Evolutionary conservation across 2,888 invertebrate genomes (phyloP), one percentile per base, ranked within the genome.

Genomic region (Trimorus sp.): DNA sequence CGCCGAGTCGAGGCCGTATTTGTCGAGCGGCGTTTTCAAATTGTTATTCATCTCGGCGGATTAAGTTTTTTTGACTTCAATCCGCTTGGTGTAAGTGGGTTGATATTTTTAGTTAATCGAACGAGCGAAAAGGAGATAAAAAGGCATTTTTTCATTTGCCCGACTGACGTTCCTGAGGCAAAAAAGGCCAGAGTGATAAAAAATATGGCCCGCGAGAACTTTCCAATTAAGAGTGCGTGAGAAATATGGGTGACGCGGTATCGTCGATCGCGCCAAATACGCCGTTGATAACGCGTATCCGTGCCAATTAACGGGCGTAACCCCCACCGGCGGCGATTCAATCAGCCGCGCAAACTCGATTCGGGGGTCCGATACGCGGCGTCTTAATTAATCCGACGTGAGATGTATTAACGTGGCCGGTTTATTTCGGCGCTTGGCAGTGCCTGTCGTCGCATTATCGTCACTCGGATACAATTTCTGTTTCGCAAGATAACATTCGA

Each of bases 221-320:
- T 77, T 77, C 77, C 73, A 81, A 81, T 81, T 81, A 81, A 73
- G 38, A 38, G 36, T 42, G 76, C 76, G 63, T 58, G 62, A 77
- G 81, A 81, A 82, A 82, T 78, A 82, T 78, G 77, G 77, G 54
- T 65, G 76, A 76, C 58, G 63, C 66, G 80, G 51, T 76, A 81
- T 76, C 80, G 62, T n/a, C 36, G 77, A 82, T 82, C 77, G 77
- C 70, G 82, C 77, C 74, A 74, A 82, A 82, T 74, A 74, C 49
- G 74, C 65, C 54, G 53, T 70, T 74, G 74, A 77, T 78, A 78
- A 76, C 78, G 78, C 82, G 60, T 78, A 82, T 82, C 63, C 78
- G 78, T 82, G 82, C 78, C 82, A 82, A 82, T 82, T 82, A 82
- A 82, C 78, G 82, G 78, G 37, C 37, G 56, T 37, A 12, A 12